Percentiles rank a stretch among this genome's conserved stretches.
These are phyloP conservation scores for Saccostrea cuccullata DNA, from an alignment of 1,140 invertebrate species.

Conservation along the genomic window DNA sequence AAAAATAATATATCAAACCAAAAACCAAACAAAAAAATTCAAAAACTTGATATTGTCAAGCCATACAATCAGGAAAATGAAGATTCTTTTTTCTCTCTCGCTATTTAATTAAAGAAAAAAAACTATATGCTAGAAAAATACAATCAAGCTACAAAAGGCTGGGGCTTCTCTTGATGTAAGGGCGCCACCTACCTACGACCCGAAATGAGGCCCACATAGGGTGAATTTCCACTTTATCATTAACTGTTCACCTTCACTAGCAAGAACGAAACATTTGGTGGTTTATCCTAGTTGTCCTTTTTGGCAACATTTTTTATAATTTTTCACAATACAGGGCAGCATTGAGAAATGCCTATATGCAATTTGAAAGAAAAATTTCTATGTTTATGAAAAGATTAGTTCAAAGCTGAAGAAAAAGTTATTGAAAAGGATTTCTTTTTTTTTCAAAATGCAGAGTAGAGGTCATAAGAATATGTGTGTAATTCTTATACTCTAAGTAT, in stretches of 20 bases:
- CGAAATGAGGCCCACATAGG: conserved; percentile 14
- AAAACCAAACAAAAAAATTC: not conserved
- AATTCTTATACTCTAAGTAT: not conserved
- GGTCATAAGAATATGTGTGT: conserved; percentile 15
- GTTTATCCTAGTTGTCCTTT: conserved; percentile 51
- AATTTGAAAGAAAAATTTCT: conserved; percentile 17
- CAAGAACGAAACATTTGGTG: conserved; percentile 53
- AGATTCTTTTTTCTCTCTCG: not conserved
- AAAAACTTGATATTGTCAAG: conserved; percentile 6
- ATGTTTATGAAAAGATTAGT: conserved; percentile 14
- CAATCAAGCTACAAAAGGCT: conserved; percentile 34
- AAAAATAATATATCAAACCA: conserved; percentile 23
- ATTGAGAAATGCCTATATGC: conserved; percentile 68
- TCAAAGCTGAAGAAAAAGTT: conserved; percentile 23
- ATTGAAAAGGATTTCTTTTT: not conserved
- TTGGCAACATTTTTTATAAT: conserved; percentile 12
- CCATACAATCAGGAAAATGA: conserved; percentile 11
- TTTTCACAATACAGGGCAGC: conserved; percentile 54
- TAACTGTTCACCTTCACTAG: conserved; percentile 47
- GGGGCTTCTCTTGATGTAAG: conserved; percentile 36
- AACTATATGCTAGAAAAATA: conserved; percentile 26
- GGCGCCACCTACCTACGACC: conserved; percentile 40
- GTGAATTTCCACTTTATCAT: conserved; percentile 40
- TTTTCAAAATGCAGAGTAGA: conserved; percentile 22
- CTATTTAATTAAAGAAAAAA: conserved; percentile 8